Percentiles rank a stretch among this genome's conserved stretches.
These are phyloP conservation scores for Gallinago stenura DNA, from an alignment of 2,797 vertebrate species.

Conservation along the genomic window DNA sequence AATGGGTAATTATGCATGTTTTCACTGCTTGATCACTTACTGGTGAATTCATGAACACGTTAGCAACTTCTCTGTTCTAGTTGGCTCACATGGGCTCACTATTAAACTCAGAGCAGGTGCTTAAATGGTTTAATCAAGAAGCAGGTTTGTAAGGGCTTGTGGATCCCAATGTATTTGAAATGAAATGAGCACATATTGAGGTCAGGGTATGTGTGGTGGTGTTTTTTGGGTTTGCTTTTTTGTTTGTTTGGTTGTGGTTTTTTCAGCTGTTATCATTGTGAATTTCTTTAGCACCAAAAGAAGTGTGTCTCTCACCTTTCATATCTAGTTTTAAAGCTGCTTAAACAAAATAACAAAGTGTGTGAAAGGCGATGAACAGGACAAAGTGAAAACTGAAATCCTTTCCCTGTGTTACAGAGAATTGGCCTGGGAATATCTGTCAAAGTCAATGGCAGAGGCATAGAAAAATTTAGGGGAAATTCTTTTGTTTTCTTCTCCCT, in stretches of 20 bases:
- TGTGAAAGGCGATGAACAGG: neutral
- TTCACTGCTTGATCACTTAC: neutral
- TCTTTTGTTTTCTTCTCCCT: neutral
- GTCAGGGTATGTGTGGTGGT: too few relatives aligned
- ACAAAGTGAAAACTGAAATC: slow-evolving; percentile 8
- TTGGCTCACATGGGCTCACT: neutral
- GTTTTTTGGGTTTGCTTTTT: neutral
- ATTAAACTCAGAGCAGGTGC: neutral
- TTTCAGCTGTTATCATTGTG: neutral
- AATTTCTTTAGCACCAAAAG: neutral
- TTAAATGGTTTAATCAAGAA: neutral
- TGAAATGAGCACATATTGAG: neutral
- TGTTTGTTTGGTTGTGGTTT: neutral
- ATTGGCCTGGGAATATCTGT: neutral
- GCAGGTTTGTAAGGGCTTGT: neutral
- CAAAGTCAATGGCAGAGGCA: neutral
- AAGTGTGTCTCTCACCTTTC: neutral
- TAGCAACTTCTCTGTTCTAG: neutral
- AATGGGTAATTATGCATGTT: neutral
- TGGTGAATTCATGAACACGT: rapidly evolving
- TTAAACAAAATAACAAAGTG: neutral
- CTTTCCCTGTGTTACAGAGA: neutral
- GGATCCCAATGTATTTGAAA: neutral
- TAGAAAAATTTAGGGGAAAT: neutral
- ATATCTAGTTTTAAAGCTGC: neutral